These are phyloP conservation scores for Centrocercus urophasianus DNA, from an alignment of 2,113 vertebrate genomes.

Conservation along the genomic window DNA sequence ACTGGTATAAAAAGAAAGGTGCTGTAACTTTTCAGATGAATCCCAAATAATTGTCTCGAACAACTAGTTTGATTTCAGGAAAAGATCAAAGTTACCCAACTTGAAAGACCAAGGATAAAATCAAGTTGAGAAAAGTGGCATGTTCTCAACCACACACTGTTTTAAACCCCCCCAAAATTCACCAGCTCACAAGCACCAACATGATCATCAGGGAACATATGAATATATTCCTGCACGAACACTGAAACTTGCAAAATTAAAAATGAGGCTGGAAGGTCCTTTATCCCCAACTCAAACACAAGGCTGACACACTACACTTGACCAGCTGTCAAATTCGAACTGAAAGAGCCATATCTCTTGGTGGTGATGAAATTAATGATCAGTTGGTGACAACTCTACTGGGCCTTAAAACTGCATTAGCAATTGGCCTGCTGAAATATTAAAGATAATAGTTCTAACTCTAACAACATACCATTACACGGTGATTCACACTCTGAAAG, in stretches of 20 bases:
- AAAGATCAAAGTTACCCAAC: not conserved
- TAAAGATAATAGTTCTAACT: slow-evolving; percentile 24
- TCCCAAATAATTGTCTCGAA: not conserved
- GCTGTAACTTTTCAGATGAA: not conserved
- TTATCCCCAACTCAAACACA: not conserved
- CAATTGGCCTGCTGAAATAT: slow-evolving; percentile 34
- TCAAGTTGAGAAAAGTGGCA: not conserved
- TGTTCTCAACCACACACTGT: not conserved
- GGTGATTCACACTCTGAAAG: slow-evolving; percentile 41
- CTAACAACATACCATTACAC: not conserved
- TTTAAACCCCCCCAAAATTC: not conserved
- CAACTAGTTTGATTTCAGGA: not conserved
- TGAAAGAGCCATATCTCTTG: not conserved
- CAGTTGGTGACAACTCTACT: not conserved
- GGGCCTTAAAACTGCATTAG: slow-evolving; percentile 36
- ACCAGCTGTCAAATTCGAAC: slow-evolving; percentile 16
- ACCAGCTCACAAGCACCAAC: not conserved
- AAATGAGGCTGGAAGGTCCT: not conserved
- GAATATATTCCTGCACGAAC: not conserved
- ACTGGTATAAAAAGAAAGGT: not conserved
- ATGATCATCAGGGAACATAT: not conserved
- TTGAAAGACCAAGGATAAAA: not conserved
- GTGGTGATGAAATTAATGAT: slow-evolving; percentile 36
- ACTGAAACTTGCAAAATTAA: not conserved
- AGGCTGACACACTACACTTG: not conserved